Conservation (phyloP, 2,797 vertebrate species). For the Fundulus diaphanus region DNA sequence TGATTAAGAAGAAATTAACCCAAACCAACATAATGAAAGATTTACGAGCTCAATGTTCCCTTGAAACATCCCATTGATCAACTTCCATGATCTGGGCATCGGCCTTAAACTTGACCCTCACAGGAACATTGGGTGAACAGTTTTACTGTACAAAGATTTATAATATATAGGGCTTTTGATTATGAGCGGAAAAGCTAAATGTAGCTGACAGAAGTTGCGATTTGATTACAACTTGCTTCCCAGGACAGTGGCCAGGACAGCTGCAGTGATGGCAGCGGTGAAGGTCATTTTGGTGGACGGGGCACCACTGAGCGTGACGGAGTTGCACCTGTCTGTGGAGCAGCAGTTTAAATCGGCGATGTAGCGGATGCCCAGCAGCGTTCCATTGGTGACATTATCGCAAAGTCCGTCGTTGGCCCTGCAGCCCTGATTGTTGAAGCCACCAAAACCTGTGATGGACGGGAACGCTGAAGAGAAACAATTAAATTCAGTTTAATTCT, state of each 20-base stretch:
- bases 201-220: not conserved
- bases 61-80: conserved; percentile 62
- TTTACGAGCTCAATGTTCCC: conserved; percentile 59
- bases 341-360: conserved; percentile 2
- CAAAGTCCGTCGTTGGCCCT: accelerated
- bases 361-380: not conserved
- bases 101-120: not conserved
- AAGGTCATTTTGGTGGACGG: conserved; percentile 8
- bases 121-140: not conserved
- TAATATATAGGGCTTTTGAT: not conserved
- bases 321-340: conserved; percentile 59
- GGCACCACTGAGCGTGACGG: not conserved
- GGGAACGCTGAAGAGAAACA: conserved; percentile 54
- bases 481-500: not conserved
- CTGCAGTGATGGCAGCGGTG: not conserved
- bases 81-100: conserved; percentile 27
- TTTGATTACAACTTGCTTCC: not conserved
- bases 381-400: accelerated
- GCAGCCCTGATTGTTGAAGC: conserved; percentile 68
- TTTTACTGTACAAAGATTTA: not conserved
- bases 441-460: accelerated
- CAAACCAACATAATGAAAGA: conserved; percentile 29
- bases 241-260: not conserved
- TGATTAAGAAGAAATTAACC: not conserved
- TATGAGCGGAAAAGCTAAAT: not conserved